Evolutionary conservation across 2,888 invertebrate species (phyloP).

Genomic region (Catocala fraxini): DNA sequence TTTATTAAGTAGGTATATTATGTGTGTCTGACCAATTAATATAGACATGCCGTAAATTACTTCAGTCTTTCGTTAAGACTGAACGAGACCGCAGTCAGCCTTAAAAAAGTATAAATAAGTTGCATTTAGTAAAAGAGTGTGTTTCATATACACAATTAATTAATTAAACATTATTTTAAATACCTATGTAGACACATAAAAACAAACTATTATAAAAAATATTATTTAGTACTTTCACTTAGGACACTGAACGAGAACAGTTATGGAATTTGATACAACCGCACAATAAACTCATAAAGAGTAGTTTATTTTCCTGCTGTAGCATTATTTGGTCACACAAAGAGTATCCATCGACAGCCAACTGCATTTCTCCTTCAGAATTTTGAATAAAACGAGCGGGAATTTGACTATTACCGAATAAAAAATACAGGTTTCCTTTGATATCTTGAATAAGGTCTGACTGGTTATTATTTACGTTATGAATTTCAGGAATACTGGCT

Average conservation of each 20-base stretch:
- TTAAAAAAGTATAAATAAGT: too few species aligned
- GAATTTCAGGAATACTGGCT: neutral
- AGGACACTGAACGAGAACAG: conserved; percentile 18
- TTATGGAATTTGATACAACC: conserved; percentile 46
- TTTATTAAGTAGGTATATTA: too few species aligned
- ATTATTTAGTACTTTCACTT: conserved; percentile 8
- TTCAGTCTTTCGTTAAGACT: too few species aligned
- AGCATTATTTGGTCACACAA: conserved; percentile 46
- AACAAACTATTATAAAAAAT: too few species aligned
- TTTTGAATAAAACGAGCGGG: conserved; percentile 60
- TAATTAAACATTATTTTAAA: too few species aligned
- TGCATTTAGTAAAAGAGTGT: too few species aligned
- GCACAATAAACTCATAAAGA: conserved; percentile 50
- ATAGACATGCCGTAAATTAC: too few species aligned
- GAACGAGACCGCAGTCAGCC: too few species aligned
- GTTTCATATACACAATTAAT: too few species aligned
- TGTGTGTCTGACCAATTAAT: too few species aligned
- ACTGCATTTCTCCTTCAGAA: conserved; percentile 47
- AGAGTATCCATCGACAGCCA: conserved; percentile 56
- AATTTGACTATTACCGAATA: conserved; percentile 47
- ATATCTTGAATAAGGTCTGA: conserved; percentile 15
- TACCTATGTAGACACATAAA: too few species aligned
- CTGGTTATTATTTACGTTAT: neutral
- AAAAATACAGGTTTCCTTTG: conserved; percentile 53
- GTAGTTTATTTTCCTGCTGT: conserved; percentile 23